phyloP scores from a whole-genome alignment of 2,113 vertebrate genomes.

The Aythya baeri region DNA sequence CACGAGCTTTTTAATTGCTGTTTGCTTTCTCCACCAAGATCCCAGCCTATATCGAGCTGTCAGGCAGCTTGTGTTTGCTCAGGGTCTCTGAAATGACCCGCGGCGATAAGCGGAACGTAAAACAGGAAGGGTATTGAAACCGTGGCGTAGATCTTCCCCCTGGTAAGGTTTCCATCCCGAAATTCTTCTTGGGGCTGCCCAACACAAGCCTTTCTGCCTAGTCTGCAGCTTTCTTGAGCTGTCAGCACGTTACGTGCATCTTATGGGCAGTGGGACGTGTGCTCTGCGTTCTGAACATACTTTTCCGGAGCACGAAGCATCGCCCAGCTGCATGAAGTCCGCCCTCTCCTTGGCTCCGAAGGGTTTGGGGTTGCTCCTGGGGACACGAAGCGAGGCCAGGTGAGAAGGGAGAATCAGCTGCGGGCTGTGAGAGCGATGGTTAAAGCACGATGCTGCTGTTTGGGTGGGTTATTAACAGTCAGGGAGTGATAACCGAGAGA shows the following conservation, averaged over 20 bases:
- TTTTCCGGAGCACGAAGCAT: neutral
- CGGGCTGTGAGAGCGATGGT: neutral
- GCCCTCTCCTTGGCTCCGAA: neutral
- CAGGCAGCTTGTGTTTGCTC: neutral
- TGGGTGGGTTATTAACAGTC: neutral
- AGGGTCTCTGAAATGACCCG: neutral
- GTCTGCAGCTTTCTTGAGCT: constrained; percentile 31
- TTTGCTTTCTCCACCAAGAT: neutral
- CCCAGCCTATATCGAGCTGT: neutral
- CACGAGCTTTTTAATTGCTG: neutral
- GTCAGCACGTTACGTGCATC: constrained; percentile 7
- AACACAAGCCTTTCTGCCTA: constrained; percentile 20
- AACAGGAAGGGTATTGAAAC: neutral
- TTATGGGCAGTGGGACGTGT: neutral
- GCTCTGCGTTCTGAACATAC: neutral
- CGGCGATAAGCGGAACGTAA: neutral
- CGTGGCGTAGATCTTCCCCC: neutral
- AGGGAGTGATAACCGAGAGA: neutral
- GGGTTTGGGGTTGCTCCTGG: neutral
- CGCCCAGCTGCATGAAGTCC: neutral
- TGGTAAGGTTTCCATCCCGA: constrained; percentile 18
- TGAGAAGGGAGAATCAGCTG: neutral
- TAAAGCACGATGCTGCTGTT: neutral
- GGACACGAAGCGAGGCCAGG: rapidly evolving
- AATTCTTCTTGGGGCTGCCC: constrained; percentile 29